Evolutionary conservation across 2,888 invertebrate genomes (phyloP), one percentile per base, ranked within the genome.

Genomic region (Steinernema carpocapsae): DNA sequence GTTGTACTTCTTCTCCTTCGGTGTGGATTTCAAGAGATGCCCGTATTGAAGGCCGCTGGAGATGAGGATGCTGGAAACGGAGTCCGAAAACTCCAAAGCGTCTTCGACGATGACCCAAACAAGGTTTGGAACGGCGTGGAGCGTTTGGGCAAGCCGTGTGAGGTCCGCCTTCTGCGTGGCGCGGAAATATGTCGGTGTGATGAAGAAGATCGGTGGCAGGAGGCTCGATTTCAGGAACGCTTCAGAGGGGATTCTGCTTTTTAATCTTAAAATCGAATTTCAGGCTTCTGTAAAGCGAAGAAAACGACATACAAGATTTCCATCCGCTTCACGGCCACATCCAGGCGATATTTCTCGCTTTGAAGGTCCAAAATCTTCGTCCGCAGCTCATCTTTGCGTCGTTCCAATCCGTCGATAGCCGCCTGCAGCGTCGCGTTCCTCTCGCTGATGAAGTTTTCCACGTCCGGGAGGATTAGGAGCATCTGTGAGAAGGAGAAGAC

Each of bases 61-160:
- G 64, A 74, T 71, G 12, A 86, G n/a, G 48, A 86, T 73, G 7
- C 81, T 78, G 6, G 48, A 74, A 17, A 86, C 72, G 10, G 75
- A 64, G 10, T 75, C 48, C 1, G 83, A 82, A 24, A 76, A 70
- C 2, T 72, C 26, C 4, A 89, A 88, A 72, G 91, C 90, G 88
- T 94, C 93, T 88, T 94, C 93, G 48, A 93, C 92, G n/a, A 94
- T 90, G 80, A 94, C 92, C 93, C 93, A 94, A 85, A 92, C 92
- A 70, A 94, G 86, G 74, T 91, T 90, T 19, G 91, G 91, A 17
- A 93, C 91, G 88, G 92, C 92, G 90, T 92, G 91, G 76, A 93
- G 88, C 0, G 93, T 93, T 82, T 94, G 92, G 0, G 92, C 91
- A n/a, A 94, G 90, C 71, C 93, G 88, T 3, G 92, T 93, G 77